Evolutionary conservation across 2,888 invertebrate genomes (phyloP).

Genomic region (Aphodius granarius): DNA sequence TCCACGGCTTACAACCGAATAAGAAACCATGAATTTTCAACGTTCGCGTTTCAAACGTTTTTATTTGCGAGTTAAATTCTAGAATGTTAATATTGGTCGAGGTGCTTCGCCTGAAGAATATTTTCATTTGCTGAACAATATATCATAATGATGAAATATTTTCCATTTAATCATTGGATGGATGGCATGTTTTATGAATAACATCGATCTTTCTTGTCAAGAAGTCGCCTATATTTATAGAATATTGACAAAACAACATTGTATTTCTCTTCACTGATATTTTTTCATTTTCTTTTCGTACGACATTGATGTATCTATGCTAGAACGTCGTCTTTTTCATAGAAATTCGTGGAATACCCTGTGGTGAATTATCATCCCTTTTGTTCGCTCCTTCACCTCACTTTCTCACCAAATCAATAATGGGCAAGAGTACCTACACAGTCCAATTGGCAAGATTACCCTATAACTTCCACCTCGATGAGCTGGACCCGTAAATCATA

Average conservation of each 20-base stretch:
- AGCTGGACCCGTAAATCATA: constrained; percentile 36
- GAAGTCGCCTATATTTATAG: too few species aligned
- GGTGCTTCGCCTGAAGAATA: too few species aligned
- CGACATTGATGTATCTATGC: not conserved
- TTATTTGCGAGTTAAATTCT: too few species aligned
- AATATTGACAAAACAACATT: too few species aligned
- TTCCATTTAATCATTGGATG: too few species aligned
- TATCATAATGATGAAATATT: too few species aligned
- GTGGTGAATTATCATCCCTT: not conserved
- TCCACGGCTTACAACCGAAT: not conserved
- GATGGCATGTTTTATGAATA: too few species aligned
- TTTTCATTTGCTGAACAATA: too few species aligned
- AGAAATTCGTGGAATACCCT: not conserved
- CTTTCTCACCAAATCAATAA: constrained; percentile 23
- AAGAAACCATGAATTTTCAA: not conserved
- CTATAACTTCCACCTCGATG: constrained; percentile 38
- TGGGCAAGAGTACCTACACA: constrained; percentile 26
- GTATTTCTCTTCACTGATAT: too few species aligned
- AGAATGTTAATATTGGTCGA: too few species aligned
- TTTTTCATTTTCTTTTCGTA: too few species aligned
- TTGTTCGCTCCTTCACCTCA: constrained; percentile 10
- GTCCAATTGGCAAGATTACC: constrained; percentile 37
- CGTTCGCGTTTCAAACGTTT: too few species aligned
- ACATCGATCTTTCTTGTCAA: not conserved
- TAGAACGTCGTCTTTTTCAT: not conserved